Conservation (phyloP, 2,888 invertebrate genomes). For the Ormyrus labotus region DNA sequence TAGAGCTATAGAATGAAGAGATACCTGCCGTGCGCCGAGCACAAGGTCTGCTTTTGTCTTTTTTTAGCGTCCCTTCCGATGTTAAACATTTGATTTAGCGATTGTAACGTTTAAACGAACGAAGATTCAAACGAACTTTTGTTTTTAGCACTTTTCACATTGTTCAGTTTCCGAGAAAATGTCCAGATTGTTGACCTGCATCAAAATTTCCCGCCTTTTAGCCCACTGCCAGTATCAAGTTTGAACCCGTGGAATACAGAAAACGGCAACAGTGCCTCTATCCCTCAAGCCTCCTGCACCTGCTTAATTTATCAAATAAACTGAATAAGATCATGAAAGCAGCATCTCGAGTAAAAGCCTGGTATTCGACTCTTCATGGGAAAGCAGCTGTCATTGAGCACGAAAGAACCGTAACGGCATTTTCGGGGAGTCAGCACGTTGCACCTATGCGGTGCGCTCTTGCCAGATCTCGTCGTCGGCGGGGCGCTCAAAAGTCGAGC, state of each 20-base stretch:
- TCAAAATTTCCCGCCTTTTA: slow-evolving; percentile 21
- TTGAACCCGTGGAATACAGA: neutral
- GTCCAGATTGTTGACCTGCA: neutral
- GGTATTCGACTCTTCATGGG: no score
- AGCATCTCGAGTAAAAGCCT: no score
- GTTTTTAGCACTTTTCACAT: neutral
- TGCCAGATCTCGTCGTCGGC: slow-evolving; percentile 27
- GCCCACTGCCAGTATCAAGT: slow-evolving; percentile 36
- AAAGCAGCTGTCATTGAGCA: no score
- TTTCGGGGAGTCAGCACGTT: slow-evolving; percentile 1
- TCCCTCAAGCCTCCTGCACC: neutral
- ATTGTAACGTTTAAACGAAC: neutral
- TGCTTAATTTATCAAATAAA: neutral
- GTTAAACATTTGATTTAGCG: neutral
- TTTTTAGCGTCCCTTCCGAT: neutral
- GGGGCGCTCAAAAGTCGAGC: slow-evolving; percentile 29
- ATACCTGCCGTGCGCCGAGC: neutral
- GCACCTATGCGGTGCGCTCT: neutral
- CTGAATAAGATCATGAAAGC: neutral
- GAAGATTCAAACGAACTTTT: neutral
- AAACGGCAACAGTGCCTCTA: neutral
- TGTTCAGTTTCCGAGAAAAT: neutral
- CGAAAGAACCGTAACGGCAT: no score
- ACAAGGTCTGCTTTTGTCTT: slow-evolving; percentile 3
- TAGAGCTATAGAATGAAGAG: neutral